A percentile compares a stretch with the other conserved stretches of the same genome.
These are phyloP conservation scores for Drosophila bifasciata DNA, from an alignment of 1,140 invertebrate genomes.

Conservation along the genomic window DNA sequence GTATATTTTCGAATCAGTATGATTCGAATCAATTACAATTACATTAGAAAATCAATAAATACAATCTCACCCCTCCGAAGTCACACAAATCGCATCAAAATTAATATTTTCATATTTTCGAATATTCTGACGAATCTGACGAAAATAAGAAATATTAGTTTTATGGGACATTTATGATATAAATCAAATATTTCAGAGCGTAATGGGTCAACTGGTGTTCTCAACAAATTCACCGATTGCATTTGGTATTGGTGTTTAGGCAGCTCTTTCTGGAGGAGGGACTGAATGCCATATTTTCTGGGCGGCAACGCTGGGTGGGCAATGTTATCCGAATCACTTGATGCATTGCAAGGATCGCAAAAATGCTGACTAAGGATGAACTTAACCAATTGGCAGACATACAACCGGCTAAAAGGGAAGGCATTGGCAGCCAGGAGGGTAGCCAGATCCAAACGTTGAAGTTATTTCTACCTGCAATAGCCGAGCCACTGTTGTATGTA, in stretches of 20 bases:
- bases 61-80: background rate
- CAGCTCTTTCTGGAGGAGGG: background rate
- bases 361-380: slow-evolving; percentile 14
- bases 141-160: slow-evolving; percentile 10
- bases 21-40: slow-evolving; percentile 44
- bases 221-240: slow-evolving; percentile 22
- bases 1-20: slow-evolving; percentile 28
- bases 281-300: background rate
- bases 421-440: background rate
- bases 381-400: slow-evolving; percentile 19
- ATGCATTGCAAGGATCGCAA: slow-evolving; percentile 25
- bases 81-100: too few species aligned
- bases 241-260: background rate
- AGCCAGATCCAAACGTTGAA: slow-evolving; percentile 24
- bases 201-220: background rate
- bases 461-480: background rate
- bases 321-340: slow-evolving; percentile 9
- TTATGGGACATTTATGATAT: slow-evolving; percentile 10
- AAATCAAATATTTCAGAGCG: background rate
- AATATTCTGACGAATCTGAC: slow-evolving; percentile 1
- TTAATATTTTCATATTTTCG: slow-evolving; percentile 12
- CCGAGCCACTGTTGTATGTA: slow-evolving; percentile 86
- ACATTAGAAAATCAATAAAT: slow-evolving; percentile 44
- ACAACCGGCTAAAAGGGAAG: background rate
- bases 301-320: background rate